Conservation (phyloP, 2,888 invertebrate species). For the Drepanosiphum platanoidis region DNA sequence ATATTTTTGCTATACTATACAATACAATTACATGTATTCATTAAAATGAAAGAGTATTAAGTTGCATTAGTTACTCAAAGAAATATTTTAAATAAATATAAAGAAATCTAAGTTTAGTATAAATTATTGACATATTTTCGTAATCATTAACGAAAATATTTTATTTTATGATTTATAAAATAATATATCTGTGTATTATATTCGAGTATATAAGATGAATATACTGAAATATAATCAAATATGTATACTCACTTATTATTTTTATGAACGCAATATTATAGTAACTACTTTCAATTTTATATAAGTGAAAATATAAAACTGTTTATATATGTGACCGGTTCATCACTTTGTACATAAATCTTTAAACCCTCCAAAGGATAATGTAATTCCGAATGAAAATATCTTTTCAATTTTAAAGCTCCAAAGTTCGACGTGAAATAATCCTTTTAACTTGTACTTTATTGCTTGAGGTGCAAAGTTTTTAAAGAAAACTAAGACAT, state of each 20-base stretch:
- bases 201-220: no score
- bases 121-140: no score
- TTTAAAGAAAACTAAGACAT: not conserved
- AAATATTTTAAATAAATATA: no score
- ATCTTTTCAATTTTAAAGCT: slow-evolving; percentile 1
- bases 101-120: no score
- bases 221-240: not conserved
- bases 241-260: not conserved
- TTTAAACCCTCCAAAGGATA: not conserved
- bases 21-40: no score
- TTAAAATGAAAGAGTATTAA: no score
- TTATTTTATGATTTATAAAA: no score
- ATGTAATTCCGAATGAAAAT: slow-evolving; percentile 14
- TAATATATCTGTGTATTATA: no score
- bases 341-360: slow-evolving; percentile 1
- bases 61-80: no score
- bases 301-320: not conserved
- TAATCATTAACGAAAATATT: no score
- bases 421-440: slow-evolving; percentile 9
- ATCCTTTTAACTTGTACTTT: slow-evolving; percentile 35
- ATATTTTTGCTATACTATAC: no score
- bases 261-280: not conserved
- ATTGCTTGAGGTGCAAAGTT: slow-evolving; percentile 29
- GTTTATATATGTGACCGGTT: not conserved
- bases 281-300: not conserved